phyloP scores from a whole-genome alignment of 2,888 invertebrate genomes.

The Orthosia incerta region DNA sequence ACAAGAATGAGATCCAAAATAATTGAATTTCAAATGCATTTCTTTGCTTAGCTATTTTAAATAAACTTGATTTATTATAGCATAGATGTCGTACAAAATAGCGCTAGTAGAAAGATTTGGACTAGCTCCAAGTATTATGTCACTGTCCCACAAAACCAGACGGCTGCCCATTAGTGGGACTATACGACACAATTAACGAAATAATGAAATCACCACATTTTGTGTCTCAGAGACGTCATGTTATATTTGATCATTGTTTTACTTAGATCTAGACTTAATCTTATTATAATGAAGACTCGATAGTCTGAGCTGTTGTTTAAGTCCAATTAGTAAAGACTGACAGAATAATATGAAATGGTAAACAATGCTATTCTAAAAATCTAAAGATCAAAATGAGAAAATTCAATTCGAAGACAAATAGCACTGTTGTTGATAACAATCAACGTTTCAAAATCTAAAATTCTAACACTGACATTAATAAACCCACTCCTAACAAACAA shows the following conservation, averaged over 20 bases:
- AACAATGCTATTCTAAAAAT: background rate
- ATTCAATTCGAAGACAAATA: constrained; percentile 6
- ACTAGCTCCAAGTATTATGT: constrained; percentile 59
- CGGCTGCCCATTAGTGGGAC: constrained; percentile 55
- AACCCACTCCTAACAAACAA: constrained; percentile 28
- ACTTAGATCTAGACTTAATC: background rate
- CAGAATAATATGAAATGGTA: background rate
- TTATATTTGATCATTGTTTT: constrained; percentile 33
- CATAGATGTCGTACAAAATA: constrained; percentile 30
- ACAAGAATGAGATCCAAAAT: constrained; percentile 7
- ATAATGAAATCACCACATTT: constrained; percentile 51
- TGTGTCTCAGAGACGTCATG: constrained; percentile 26
- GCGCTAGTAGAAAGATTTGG: constrained; percentile 54
- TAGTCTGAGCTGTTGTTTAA: constrained; percentile 11
- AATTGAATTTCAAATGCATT: constrained; percentile 31
- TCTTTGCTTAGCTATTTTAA: constrained; percentile 24
- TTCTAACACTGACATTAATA: constrained; percentile 25
- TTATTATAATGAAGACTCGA: constrained; percentile 24
- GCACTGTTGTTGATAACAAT: constrained; percentile 27
- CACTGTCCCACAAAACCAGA: constrained; percentile 53
- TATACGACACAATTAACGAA: constrained; percentile 57
- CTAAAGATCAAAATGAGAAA: constrained; percentile 9
- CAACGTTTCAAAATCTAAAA: constrained; percentile 7
- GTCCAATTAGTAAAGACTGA: constrained; percentile 37
- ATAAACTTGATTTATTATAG: constrained; percentile 42